Percentiles rank a stretch among this genome's conserved stretches.
phyloP scores from a whole-genome alignment of 2,888 invertebrate genomes.

The Liopterus haemorrhoidalis region DNA sequence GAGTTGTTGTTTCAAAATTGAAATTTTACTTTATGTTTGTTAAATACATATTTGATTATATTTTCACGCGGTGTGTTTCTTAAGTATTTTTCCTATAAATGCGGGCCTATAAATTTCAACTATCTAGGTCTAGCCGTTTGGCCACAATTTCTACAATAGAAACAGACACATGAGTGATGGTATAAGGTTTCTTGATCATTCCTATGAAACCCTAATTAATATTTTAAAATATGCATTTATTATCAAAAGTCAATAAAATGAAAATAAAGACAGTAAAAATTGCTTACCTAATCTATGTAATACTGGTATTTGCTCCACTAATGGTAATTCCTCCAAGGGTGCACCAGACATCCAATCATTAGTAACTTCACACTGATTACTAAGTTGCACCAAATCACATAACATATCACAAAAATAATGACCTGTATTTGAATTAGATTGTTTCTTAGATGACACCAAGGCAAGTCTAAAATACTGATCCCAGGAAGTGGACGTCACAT shows the following conservation, averaged over 20 bases:
- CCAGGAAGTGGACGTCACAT: slow-evolving; percentile 75
- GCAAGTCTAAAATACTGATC: slow-evolving; percentile 59
- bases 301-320: slow-evolving; percentile 78
- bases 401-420: slow-evolving; percentile 57
- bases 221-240: slow-evolving; percentile 3
- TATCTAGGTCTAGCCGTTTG: too few species aligned
- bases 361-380: slow-evolving; percentile 70
- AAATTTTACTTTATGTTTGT: too few species aligned
- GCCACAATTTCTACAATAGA: background rate
- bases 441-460: slow-evolving; percentile 47
- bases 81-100: too few species aligned
- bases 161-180: background rate
- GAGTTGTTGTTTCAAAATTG: too few species aligned
- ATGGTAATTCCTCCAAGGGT: slow-evolving; percentile 67
- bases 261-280: slow-evolving; percentile 8
- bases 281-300: slow-evolving; percentile 59
- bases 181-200: background rate
- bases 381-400: slow-evolving; percentile 62
- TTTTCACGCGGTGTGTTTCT: too few species aligned
- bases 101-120: too few species aligned
- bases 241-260: slow-evolving; percentile 18
- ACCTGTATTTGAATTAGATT: slow-evolving; percentile 39
- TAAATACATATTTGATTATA: too few species aligned
- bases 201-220: slow-evolving; percentile 1
- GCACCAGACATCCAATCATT: slow-evolving; percentile 66